A percentile compares a stretch with the other conserved stretches of the same genome.
Conservation (phyloP, 2,797 vertebrate species). For the Pteropus rufus region DNA sequence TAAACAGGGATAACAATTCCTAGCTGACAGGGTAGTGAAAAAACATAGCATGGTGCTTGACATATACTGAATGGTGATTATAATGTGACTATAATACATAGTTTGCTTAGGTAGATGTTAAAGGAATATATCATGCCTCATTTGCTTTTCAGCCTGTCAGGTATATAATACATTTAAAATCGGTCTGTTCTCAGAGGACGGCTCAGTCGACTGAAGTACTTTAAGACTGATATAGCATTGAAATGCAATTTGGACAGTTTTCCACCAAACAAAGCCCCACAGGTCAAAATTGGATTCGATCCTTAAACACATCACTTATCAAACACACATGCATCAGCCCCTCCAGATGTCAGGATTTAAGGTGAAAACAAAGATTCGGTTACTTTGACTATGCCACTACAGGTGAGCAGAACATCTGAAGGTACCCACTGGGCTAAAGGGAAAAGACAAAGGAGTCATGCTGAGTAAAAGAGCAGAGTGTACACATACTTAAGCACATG, state of each 20-base stretch:
- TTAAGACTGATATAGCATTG: not conserved
- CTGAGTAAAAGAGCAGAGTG: not conserved
- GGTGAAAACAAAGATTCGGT: conserved; percentile 34
- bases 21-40: not conserved
- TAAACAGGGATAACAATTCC: not conserved
- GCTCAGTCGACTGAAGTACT: not conserved
- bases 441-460: not conserved
- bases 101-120: not conserved
- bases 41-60: not conserved
- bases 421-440: not conserved
- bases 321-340: not conserved
- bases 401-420: not conserved
- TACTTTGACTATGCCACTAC: not conserved
- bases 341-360: not conserved
- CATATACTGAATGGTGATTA: not conserved
- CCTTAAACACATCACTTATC: not conserved
- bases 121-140: not conserved
- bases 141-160: conserved; percentile 21
- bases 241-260: conserved; percentile 6
- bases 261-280: not conserved
- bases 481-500: not conserved
- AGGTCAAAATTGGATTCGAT: conserved; percentile 41
- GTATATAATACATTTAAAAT: not conserved
- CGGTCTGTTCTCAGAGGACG: not conserved
- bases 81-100: not conserved